phyloP scores from a whole-genome alignment of 2,888 invertebrate genomes.

The Onchidella celtica region DNA sequence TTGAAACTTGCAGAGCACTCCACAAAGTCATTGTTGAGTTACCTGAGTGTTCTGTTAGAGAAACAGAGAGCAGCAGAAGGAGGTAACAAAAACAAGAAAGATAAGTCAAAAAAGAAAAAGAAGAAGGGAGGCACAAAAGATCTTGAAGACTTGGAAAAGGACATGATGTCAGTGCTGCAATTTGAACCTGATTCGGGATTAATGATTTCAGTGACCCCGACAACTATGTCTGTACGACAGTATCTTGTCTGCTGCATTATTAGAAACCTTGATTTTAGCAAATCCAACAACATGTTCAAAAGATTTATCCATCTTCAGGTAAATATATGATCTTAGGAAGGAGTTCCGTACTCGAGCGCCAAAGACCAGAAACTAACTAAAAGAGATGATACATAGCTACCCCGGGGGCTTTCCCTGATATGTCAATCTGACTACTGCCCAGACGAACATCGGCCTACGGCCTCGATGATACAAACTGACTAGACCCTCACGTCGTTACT shows the following conservation, averaged over 20 bases:
- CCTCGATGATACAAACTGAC: too few relatives aligned
- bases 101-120: conserved; percentile 66
- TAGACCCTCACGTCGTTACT: too few relatives aligned
- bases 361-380: too few relatives aligned
- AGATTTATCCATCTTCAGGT: conserved; percentile 88
- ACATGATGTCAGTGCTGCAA: conserved; percentile 70
- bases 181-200: conserved; percentile 75
- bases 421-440: too few relatives aligned
- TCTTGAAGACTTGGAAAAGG: conserved; percentile 80
- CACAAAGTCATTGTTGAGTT: conserved; percentile 88
- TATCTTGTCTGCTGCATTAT: conserved; percentile 88
- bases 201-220: conserved; percentile 65
- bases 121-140: conserved; percentile 61
- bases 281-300: conserved; percentile 84
- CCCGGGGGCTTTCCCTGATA: too few relatives aligned
- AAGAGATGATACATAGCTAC: too few relatives aligned
- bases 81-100: conserved; percentile 59
- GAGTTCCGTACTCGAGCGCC: too few relatives aligned
- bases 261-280: conserved; percentile 84
- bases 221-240: conserved; percentile 85
- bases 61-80: conserved; percentile 62
- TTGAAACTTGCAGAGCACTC: conserved; percentile 86
- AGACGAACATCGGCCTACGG: too few relatives aligned
- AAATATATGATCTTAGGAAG: too few relatives aligned
- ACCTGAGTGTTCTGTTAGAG: conserved; percentile 83